A percentile compares a stretch with the other conserved stretches of the same genome.
These are phyloP conservation scores for Uropsilus gracilis DNA, from an alignment of 2,113 vertebrate genomes.

Conservation along the genomic window DNA sequence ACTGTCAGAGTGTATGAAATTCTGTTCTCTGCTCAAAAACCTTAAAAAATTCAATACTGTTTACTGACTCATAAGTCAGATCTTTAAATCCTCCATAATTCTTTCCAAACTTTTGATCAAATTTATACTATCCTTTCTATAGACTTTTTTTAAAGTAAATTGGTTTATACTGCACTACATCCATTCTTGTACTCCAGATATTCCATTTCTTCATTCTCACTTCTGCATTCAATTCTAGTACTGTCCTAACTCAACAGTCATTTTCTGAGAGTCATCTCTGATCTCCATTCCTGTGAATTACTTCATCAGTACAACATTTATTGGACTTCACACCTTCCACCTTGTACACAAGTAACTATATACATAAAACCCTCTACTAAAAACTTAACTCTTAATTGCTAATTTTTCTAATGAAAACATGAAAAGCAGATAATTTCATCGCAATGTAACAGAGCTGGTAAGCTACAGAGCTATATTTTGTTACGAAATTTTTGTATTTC, in stretches of 20 bases:
- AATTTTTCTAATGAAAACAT: slow-evolving; percentile 30
- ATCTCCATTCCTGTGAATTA: neutral
- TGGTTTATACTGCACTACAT: slow-evolving; percentile 1
- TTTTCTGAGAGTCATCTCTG: neutral
- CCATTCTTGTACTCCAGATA: neutral
- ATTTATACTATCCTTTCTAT: neutral
- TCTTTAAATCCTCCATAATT: neutral
- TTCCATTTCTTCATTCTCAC: neutral
- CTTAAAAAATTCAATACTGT: neutral
- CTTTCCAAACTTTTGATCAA: neutral
- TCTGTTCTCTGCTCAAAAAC: neutral
- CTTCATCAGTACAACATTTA: neutral
- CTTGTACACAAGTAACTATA: slow-evolving; percentile 17
- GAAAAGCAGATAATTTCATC: neutral
- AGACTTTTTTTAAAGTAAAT: neutral
- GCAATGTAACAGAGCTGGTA: neutral
- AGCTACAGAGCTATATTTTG: neutral
- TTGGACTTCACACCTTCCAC: neutral
- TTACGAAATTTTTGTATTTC: slow-evolving; percentile 12
- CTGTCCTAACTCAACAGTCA: neutral
- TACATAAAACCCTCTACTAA: neutral
- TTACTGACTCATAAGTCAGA: neutral
- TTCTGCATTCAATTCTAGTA: neutral
- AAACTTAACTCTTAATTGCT: slow-evolving; percentile 26
- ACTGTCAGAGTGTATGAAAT: neutral